A percentile compares a stretch with the other conserved stretches of the same genome.
These are phyloP conservation scores for Drosophila borealis DNA, from an alignment of 2,888 invertebrate genomes.

Conservation along the genomic window DNA sequence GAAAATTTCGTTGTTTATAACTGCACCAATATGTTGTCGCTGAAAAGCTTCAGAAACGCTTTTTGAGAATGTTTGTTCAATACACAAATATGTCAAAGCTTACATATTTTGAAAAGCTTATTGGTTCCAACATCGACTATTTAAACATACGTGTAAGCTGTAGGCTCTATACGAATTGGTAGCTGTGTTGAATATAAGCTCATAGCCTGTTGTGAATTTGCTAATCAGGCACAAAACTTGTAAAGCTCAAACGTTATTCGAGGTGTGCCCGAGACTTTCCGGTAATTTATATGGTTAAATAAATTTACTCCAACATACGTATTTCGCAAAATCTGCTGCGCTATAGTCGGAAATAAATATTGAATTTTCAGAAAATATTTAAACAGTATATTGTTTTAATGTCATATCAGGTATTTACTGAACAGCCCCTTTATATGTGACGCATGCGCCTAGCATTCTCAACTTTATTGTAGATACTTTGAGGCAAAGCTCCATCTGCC, in stretches of 20 bases:
- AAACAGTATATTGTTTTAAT: background rate
- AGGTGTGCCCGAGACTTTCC: background rate
- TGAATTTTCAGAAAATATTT: background rate
- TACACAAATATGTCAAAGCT: slow-evolving; percentile 19
- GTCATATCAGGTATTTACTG: background rate
- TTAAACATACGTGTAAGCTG: no score
- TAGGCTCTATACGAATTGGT: background rate
- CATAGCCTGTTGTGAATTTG: slow-evolving; percentile 9
- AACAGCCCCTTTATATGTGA: background rate
- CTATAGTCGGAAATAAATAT: background rate
- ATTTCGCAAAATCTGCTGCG: no score
- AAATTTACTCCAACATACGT: no score
- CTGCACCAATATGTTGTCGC: slow-evolving; percentile 1
- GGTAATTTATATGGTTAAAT: no score
- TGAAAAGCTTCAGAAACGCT: slow-evolving; percentile 12
- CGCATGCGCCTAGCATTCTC: background rate
- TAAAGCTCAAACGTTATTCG: background rate
- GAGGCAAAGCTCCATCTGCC: slow-evolving; percentile 2
- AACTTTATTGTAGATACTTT: background rate
- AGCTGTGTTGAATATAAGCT: background rate
- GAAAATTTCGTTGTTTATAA: background rate
- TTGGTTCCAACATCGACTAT: slow-evolving; percentile 10
- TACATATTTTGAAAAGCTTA: background rate
- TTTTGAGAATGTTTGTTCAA: slow-evolving; percentile 48
- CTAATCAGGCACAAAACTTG: background rate